A percentile compares a stretch with the other conserved stretches of the same genome.
Evolutionary conservation across 2,113 vertebrate species (phyloP).

Genomic region (Ammodytes dubius): DNA sequence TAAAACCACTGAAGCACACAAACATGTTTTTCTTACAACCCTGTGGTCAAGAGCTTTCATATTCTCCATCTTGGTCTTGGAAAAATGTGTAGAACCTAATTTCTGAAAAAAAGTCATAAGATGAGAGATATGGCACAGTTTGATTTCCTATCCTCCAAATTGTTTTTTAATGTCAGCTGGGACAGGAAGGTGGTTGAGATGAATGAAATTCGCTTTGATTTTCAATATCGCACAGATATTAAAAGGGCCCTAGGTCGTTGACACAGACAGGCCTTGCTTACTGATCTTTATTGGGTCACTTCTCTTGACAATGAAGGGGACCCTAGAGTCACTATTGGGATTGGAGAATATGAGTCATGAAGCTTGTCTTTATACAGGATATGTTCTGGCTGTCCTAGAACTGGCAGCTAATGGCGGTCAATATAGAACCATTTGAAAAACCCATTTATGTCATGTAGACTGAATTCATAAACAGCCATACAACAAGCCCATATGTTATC

Average conservation of each 20-base stretch:
- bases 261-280: constrained; percentile 37
- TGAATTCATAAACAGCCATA: neutral
- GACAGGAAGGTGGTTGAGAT: constrained; percentile 35
- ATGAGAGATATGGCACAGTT: constrained; percentile 17
- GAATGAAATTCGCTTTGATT: constrained; percentile 48
- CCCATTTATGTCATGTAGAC: neutral
- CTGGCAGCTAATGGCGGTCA: neutral
- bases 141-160: constrained; percentile 48
- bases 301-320: constrained; percentile 10
- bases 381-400: neutral
- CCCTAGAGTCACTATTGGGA: neutral
- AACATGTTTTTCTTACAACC: neutral
- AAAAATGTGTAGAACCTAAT: constrained; percentile 37
- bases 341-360: constrained; percentile 2
- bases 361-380: neutral
- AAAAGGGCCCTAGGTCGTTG: constrained; percentile 59
- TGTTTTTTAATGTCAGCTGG: constrained; percentile 49
- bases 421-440: neutral
- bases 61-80: constrained; percentile 23
- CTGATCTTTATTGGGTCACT: constrained; percentile 45
- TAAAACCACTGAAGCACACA: constrained; percentile 26
- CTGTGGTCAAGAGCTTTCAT: constrained; percentile 28
- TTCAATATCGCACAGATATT: constrained; percentile 69
- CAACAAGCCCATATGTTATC: neutral
- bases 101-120: constrained; percentile 21